phyloP scores from a whole-genome alignment of 1,140 invertebrate genomes.

The Melitaea cinxia region DNA sequence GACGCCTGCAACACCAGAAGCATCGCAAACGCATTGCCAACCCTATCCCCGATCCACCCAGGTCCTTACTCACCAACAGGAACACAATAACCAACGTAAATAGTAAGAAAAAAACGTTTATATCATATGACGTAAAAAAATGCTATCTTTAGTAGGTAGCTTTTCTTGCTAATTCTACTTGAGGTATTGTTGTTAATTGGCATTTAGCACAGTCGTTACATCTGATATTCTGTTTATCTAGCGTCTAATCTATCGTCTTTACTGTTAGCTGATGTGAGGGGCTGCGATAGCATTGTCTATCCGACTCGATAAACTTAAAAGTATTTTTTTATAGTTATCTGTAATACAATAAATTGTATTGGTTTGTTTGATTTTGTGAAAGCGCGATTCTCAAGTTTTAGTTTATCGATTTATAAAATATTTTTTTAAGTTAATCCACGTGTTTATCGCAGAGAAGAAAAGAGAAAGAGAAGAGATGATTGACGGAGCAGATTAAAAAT shows the following conservation, averaged over 20 bases:
- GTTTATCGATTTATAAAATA: too few relatives aligned
- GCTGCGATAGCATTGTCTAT: conserved; percentile 35
- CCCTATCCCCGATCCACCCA: too few relatives aligned
- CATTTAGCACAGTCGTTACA: conserved; percentile 53
- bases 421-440: too few relatives aligned
- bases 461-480: too few relatives aligned
- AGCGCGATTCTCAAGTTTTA: too few relatives aligned
- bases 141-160: neutral
- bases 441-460: too few relatives aligned
- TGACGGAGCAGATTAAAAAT: too few relatives aligned
- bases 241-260: conserved; percentile 43
- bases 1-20: too few relatives aligned
- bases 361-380: too few relatives aligned
- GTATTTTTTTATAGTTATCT: neutral
- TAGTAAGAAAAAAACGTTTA: neutral
- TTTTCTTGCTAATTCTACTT: conserved; percentile 3
- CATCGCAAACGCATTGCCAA: too few relatives aligned
- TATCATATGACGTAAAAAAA: neutral
- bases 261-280: conserved; percentile 45
- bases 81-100: neutral
- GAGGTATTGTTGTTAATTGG: conserved; percentile 53
- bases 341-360: too few relatives aligned
- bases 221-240: conserved; percentile 38
- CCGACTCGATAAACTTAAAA: neutral
- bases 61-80: too few relatives aligned